Conservation (phyloP, 2,888 invertebrate species). For the Hypolimnas misippus region DNA sequence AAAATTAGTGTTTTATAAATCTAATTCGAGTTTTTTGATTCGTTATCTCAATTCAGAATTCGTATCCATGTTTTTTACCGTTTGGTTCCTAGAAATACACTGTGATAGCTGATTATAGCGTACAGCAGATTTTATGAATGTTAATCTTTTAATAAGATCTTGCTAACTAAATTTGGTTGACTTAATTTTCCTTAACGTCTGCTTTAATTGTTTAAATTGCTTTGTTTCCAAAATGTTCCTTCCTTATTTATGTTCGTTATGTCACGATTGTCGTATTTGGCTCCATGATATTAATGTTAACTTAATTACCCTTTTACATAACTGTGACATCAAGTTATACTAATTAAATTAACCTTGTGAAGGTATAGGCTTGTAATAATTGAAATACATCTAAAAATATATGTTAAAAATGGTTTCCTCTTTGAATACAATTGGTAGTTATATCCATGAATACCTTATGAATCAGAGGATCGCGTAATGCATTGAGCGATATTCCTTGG, state of each 20-base stretch:
- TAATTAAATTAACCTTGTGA: background rate
- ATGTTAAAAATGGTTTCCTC: background rate
- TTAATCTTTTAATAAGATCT: slow-evolving; percentile 5
- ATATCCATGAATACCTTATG: slow-evolving; percentile 16
- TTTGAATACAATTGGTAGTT: background rate
- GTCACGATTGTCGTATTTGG: background rate
- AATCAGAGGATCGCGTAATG: slow-evolving; percentile 29
- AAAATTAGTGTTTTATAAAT: too few relatives aligned
- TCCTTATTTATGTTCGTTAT: background rate
- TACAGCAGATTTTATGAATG: background rate
- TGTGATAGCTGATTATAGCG: background rate
- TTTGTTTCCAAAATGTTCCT: slow-evolving; percentile 4
- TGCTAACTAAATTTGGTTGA: slow-evolving; percentile 13
- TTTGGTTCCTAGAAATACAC: background rate
- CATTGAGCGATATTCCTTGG: slow-evolving; percentile 22
- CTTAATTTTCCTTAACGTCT: slow-evolving; percentile 12
- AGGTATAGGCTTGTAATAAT: background rate
- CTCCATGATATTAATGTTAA: background rate
- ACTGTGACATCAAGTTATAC: background rate
- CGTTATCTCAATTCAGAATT: slow-evolving; percentile 1
- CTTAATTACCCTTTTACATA: background rate
- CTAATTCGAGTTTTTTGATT: slow-evolving; percentile 10
- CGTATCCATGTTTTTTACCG: background rate
- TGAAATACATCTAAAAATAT: too few relatives aligned
- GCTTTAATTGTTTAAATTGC: background rate